phyloP scores from a whole-genome alignment of 2,797 vertebrate species.

The Meda fulgida region DNA sequence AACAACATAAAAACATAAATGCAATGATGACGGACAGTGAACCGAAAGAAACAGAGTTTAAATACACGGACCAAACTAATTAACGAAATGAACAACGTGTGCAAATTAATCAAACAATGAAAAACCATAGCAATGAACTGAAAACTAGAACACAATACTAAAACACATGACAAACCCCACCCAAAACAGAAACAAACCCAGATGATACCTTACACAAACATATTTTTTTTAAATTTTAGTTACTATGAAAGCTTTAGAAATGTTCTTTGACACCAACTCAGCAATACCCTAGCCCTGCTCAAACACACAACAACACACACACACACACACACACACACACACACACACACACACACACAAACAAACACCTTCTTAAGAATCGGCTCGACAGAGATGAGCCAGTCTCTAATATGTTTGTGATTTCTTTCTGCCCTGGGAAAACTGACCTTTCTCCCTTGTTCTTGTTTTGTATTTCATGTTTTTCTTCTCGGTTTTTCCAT shows the following conservation, averaged over 20 bases:
- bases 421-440: slow-evolving; percentile 48
- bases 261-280: slow-evolving; percentile 11
- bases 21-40: not conserved
- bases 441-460: slow-evolving; percentile 56
- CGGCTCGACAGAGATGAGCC: not conserved
- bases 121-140: not conserved
- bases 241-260: slow-evolving; percentile 1
- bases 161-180: not conserved
- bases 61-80: not conserved
- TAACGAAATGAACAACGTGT: not conserved
- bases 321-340: too few species aligned
- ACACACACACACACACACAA: not conserved
- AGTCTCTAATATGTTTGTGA: slow-evolving; percentile 59
- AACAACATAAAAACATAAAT: not conserved
- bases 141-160: not conserved
- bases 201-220: not conserved
- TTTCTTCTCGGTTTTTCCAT: not conserved
- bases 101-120: not conserved
- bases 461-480: slow-evolving; percentile 7
- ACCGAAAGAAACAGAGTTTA: not conserved
- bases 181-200: not conserved
- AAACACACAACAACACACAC: not conserved
- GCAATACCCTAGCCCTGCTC: not conserved
- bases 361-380: slow-evolving; percentile 5
- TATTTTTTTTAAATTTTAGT: not conserved